Conservation (phyloP, 2,797 vertebrate species). For the Discoglossus pictus region DNA sequence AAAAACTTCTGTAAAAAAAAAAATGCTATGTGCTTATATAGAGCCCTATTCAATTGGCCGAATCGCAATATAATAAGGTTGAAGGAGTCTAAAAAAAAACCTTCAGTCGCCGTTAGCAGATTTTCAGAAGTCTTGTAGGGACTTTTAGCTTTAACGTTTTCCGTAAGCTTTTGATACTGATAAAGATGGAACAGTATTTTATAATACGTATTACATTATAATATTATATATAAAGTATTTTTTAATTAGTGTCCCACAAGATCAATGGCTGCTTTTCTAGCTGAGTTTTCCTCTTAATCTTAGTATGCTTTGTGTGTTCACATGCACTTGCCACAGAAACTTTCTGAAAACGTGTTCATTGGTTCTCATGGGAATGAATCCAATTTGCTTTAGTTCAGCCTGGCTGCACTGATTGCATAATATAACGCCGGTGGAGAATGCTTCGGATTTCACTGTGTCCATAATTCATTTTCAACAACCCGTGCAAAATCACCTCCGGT, state of each 20-base stretch:
- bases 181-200: too few species aligned
- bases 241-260: background rate
- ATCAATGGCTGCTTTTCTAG: conserved; percentile 51
- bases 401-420: conserved; percentile 72
- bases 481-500: conserved; percentile 9
- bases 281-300: conserved; percentile 53
- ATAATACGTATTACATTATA: too few species aligned
- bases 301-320: conserved; percentile 55
- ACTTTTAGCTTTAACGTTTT: too few species aligned
- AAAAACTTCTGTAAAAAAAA: too few species aligned
- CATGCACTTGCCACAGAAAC: conserved; percentile 57
- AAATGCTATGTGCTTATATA: too few species aligned
- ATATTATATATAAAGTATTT: too few species aligned
- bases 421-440: conserved; percentile 55
- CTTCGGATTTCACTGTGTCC: conserved; percentile 53
- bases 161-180: too few species aligned
- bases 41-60: too few species aligned
- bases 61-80: too few species aligned
- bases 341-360: conserved; percentile 67
- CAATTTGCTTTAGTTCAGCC: conserved; percentile 78
- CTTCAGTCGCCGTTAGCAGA: too few species aligned
- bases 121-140: too few species aligned
- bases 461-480: conserved; percentile 47
- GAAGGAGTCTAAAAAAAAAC: too few species aligned
- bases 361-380: conserved; percentile 69